Conservation (phyloP, 2,797 vertebrate species). For the Morus bassanus region DNA sequence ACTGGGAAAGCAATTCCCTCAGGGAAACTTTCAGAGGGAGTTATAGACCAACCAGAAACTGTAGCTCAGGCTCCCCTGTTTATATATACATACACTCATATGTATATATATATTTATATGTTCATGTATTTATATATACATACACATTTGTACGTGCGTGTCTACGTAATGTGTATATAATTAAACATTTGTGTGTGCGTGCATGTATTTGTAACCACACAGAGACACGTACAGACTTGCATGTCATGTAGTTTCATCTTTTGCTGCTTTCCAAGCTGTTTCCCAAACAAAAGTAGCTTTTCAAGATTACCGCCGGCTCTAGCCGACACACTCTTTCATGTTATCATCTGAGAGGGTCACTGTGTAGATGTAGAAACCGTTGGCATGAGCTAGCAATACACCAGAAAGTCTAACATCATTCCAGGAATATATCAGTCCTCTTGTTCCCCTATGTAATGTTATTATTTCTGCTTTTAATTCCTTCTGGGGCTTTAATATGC, state of each 20-base stretch:
- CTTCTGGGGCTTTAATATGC: neutral
- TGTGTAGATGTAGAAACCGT: neutral
- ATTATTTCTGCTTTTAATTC: neutral
- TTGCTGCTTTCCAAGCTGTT: neutral
- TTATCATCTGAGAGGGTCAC: neutral
- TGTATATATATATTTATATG: neutral
- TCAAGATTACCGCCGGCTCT: neutral
- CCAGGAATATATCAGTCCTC: neutral
- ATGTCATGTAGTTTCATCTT: neutral
- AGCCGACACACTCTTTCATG: neutral
- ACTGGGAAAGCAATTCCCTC: neutral
- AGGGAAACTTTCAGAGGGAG: neutral
- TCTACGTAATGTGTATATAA: neutral
- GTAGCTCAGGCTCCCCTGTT: neutral
- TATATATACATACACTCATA: neutral
- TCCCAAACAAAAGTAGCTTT: neutral
- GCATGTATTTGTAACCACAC: neutral
- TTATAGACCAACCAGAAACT: neutral
- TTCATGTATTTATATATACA: neutral
- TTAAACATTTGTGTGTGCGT: neutral
- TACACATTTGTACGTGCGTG: neutral
- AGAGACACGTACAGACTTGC: neutral
- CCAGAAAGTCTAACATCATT: neutral
- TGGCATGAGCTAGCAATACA: neutral
- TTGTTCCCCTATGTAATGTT: accelerated